Percentiles rank a stretch among this genome's conserved stretches.
phyloP scores from a whole-genome alignment of 2,113 vertebrate genomes.

The Clarias magur region DNA sequence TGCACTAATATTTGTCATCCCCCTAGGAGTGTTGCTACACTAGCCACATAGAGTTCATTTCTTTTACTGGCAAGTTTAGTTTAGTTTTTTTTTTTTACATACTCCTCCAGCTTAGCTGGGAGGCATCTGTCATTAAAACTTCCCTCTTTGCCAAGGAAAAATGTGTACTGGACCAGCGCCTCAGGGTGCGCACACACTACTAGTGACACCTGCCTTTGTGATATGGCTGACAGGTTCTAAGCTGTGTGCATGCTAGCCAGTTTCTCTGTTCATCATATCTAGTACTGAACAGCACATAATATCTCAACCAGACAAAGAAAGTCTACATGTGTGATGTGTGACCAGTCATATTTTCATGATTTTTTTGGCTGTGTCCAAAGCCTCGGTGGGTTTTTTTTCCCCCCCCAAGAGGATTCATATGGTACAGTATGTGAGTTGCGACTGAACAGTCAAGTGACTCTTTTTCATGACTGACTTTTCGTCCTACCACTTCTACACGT shows the following conservation, averaged over 20 bases:
- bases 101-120: constrained; percentile 18
- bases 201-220: constrained; percentile 5
- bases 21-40: not conserved
- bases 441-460: not conserved
- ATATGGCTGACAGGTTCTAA: constrained; percentile 10
- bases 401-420: not conserved
- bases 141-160: not conserved
- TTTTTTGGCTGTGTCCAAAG: not conserved
- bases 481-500: not conserved
- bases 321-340: not conserved
- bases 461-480: not conserved
- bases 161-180: constrained; percentile 10
- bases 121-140: constrained; percentile 22
- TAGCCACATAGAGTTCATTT: constrained; percentile 1
- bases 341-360: not conserved
- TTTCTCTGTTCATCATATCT: not conserved
- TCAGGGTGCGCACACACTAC: not conserved
- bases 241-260: constrained; percentile 10
- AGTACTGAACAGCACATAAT: not conserved
- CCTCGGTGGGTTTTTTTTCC: not conserved
- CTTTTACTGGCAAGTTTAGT: not conserved
- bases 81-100: not conserved
- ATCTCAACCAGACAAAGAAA: not conserved
- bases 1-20: not conserved
- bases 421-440: not conserved